Conservation (phyloP, 2,888 invertebrate genomes). For the Aphrophora alni region DNA sequence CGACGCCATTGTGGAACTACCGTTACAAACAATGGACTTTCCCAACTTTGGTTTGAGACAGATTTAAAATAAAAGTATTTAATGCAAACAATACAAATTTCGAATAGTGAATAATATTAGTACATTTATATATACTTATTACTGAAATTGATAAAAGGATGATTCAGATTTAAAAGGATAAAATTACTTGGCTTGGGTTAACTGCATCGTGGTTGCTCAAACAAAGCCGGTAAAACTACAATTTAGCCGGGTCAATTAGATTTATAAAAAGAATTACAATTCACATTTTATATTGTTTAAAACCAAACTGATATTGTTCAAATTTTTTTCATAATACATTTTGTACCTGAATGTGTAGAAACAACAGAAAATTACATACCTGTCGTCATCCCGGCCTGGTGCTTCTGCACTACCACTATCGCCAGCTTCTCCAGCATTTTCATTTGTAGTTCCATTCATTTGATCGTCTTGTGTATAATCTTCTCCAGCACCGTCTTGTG, state of each 20-base stretch:
- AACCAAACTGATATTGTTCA: too few relatives aligned
- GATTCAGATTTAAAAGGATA: not conserved
- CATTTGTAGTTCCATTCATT: conserved; percentile 62
- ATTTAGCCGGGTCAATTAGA: too few relatives aligned
- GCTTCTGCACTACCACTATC: conserved; percentile 78
- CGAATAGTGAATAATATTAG: too few relatives aligned
- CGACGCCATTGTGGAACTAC: not conserved
- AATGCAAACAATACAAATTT: too few relatives aligned
- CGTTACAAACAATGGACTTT: not conserved
- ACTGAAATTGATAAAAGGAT: not conserved
- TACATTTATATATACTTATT: not conserved
- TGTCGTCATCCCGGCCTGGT: conserved; percentile 77
- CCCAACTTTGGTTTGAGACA: too few relatives aligned
- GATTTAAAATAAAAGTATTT: too few relatives aligned
- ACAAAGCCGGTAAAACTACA: too few relatives aligned
- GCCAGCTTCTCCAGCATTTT: conserved; percentile 69
- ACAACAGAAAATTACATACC: conserved; percentile 52
- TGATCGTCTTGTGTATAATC: conserved; percentile 65
- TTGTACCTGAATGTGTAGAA: too few relatives aligned
- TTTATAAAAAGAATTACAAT: too few relatives aligned
- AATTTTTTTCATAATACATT: too few relatives aligned
- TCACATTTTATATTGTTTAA: too few relatives aligned
- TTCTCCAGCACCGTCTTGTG: conserved; percentile 59
- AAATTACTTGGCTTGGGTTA: not conserved
- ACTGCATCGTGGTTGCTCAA: not conserved